Evolutionary conservation across 2,113 vertebrate genomes (phyloP).

Genomic region (Boulengeromyrus knoepffleri): DNA sequence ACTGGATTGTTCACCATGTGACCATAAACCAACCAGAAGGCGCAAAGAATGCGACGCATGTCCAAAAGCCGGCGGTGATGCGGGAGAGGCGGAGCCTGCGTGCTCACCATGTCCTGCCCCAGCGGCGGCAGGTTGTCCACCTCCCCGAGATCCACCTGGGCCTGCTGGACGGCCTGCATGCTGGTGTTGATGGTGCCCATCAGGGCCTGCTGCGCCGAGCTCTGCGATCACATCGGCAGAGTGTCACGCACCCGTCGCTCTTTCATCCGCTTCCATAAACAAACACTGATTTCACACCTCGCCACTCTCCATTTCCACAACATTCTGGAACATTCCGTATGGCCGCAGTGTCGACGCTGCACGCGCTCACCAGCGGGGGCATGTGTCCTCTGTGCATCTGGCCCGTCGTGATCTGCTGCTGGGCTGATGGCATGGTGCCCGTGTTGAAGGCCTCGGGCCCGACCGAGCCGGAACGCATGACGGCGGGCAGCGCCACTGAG

Average conservation of each 20-base stretch:
- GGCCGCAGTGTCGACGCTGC: not conserved
- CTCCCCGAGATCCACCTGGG: slow-evolving; percentile 81
- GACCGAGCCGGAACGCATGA: slow-evolving; percentile 88
- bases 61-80: not conserved
- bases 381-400: slow-evolving; percentile 98
- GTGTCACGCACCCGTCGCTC: not conserved
- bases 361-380: slow-evolving; percentile 85
- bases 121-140: slow-evolving; percentile 87
- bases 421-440: slow-evolving; percentile 88
- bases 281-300: not conserved
- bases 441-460: slow-evolving; percentile 88
- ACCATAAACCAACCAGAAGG: not conserved
- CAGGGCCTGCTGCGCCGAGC: slow-evolving; percentile 90
- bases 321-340: not conserved
- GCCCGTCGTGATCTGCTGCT: slow-evolving; percentile 90
- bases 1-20: not conserved
- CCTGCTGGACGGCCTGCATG: slow-evolving; percentile 94
- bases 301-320: not conserved
- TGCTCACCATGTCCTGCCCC: slow-evolving; percentile 89
- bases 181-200: slow-evolving; percentile 98
- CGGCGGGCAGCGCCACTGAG: slow-evolving; percentile 84
- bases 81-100: not conserved
- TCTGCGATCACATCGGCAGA: slow-evolving; percentile 58
- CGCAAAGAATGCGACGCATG: not conserved
- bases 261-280: not conserved